Evolutionary conservation across 2,797 vertebrate species (phyloP).

Genomic region (Sebastes goodei): DNA sequence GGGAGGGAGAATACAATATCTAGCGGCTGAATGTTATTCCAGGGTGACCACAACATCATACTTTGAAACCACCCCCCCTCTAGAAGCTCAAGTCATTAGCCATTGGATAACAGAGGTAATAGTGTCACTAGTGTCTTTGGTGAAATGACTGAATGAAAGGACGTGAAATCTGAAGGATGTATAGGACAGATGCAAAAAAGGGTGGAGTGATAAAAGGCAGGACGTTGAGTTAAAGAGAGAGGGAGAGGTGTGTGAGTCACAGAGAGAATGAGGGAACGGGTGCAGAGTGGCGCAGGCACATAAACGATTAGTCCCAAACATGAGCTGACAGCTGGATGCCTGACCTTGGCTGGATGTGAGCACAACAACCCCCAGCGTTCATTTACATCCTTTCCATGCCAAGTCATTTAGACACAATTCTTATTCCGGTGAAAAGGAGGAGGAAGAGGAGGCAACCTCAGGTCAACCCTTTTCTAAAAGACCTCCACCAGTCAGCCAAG

Average conservation of each 20-base stretch:
- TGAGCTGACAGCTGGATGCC: constrained; percentile 80
- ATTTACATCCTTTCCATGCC: constrained; percentile 84
- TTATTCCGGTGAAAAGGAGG: constrained; percentile 75
- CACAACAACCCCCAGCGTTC: constrained; percentile 73
- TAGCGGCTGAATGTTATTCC: background rate
- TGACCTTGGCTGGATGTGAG: constrained; percentile 81
- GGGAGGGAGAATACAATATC: too few species aligned
- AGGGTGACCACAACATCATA: constrained; percentile 40
- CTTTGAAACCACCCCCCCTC: constrained; percentile 16
- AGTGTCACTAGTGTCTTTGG: constrained; percentile 20
- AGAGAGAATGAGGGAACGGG: constrained; percentile 62
- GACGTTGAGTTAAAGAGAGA: constrained; percentile 71
- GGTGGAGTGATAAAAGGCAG: constrained; percentile 56
- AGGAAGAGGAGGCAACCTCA: constrained; percentile 63
- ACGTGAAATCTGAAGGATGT: constrained; percentile 52
- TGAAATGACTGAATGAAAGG: constrained; percentile 46
- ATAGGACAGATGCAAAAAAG: constrained; percentile 57
- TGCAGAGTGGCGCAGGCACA: constrained; percentile 79
- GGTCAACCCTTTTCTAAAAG: constrained; percentile 61
- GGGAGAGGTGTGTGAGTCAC: constrained; percentile 72
- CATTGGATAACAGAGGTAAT: constrained; percentile 33
- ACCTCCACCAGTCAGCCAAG: constrained; percentile 62
- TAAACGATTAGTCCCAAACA: constrained; percentile 80
- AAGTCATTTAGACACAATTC: constrained; percentile 86
- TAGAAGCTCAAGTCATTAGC: constrained; percentile 46